Conservation (phyloP, 2,113 vertebrate species). For the Anhinga anhinga region DNA sequence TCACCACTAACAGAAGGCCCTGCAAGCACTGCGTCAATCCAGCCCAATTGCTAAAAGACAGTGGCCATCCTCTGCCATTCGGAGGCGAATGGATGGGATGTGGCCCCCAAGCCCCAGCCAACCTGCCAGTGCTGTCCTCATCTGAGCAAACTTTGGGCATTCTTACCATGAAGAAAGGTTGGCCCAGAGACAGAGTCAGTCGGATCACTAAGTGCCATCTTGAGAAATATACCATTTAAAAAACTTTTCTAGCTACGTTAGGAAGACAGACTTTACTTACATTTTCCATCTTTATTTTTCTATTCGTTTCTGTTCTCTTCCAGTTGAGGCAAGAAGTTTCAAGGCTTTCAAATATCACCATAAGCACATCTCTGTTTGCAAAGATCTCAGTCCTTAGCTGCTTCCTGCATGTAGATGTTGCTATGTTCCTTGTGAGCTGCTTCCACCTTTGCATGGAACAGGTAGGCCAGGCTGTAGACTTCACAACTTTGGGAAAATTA, state of each 20-base stretch:
- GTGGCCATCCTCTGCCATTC: not conserved
- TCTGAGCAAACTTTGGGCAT: not conserved
- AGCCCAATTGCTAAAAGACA: not conserved
- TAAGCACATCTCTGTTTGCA: not conserved
- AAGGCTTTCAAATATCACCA: not conserved
- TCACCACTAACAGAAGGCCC: not conserved
- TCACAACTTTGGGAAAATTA: not conserved
- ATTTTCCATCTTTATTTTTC: not conserved
- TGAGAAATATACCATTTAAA: not conserved
- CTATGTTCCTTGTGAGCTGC: not conserved
- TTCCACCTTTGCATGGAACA: slow-evolving; percentile 17
- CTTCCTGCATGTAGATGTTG: slow-evolving; percentile 33
- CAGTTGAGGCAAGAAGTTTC: not conserved
- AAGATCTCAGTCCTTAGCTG: not conserved
- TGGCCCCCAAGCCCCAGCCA: not conserved
- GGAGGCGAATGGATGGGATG: not conserved
- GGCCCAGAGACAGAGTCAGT: not conserved
- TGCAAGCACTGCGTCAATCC: not conserved
- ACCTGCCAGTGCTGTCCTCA: not conserved
- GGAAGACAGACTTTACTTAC: not conserved
- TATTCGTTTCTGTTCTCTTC: not conserved
- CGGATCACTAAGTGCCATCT: slow-evolving; percentile 59
- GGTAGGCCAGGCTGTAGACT: not conserved
- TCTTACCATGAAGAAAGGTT: not conserved
- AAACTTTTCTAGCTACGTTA: not conserved